Conservation (phyloP, 2,113 vertebrate genomes). For the Zapus hudsonius region DNA sequence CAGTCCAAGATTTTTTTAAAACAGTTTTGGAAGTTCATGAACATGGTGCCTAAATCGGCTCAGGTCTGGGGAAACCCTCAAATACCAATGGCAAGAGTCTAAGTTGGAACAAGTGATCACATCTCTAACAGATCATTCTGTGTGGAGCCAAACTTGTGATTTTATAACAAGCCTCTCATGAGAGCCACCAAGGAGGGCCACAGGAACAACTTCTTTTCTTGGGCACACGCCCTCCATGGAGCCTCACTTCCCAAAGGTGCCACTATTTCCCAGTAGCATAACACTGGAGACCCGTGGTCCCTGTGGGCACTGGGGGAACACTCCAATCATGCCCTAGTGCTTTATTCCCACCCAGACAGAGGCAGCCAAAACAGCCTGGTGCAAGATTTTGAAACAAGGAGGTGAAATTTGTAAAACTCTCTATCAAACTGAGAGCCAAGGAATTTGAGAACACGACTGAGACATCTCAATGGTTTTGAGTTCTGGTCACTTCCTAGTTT, state of each 20-base stretch:
- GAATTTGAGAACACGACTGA: not conserved
- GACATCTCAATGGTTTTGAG: not conserved
- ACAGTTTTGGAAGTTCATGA: not conserved
- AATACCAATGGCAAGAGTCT: too few relatives aligned
- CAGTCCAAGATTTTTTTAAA: too few relatives aligned
- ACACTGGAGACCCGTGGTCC: not conserved
- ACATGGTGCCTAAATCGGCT: not conserved
- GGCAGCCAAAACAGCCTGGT: not conserved
- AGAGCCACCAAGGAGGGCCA: not conserved
- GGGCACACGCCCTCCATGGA: not conserved
- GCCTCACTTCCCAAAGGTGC: not conserved
- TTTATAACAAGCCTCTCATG: not conserved
- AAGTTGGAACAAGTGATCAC: not conserved
- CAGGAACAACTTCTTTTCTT: not conserved
- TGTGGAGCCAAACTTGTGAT: not conserved
- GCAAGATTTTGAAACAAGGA: not conserved
- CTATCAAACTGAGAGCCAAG: not conserved
- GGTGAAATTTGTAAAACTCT: not conserved
- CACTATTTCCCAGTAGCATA: not conserved
- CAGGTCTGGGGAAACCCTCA: not conserved
- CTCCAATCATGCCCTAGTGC: not conserved
- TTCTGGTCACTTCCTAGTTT: not conserved
- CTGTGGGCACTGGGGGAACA: not conserved
- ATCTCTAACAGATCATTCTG: not conserved
- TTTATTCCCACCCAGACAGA: not conserved